Conservation (phyloP, 2,113 vertebrate genomes). For the Eudorcas thomsonii region DNA sequence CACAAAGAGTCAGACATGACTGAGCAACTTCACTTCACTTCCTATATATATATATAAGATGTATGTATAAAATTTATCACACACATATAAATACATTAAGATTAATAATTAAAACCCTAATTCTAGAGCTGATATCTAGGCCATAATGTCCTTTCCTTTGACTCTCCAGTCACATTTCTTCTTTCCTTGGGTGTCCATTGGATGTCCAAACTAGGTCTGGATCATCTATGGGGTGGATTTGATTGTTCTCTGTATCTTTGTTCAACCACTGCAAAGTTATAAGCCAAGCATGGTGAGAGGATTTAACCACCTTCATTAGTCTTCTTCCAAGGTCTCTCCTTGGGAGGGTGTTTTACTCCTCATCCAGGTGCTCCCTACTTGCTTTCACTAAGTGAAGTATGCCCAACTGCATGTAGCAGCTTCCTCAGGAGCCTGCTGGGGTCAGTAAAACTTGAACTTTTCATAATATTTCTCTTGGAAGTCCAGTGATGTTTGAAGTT, state of each 20-base stretch:
- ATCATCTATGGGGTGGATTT: not conserved
- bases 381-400: not conserved
- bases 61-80: not conserved
- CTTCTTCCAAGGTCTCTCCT: not conserved
- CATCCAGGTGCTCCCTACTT: fast-evolving
- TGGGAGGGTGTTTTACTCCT: not conserved
- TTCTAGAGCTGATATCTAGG: not conserved
- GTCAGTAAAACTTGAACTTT: not conserved
- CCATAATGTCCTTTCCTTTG: not conserved
- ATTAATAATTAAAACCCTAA: not conserved
- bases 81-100: not conserved
- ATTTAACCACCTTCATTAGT: not conserved
- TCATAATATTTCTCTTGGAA: not conserved
- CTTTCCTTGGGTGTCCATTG: not conserved
- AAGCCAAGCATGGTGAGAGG: not conserved
- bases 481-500: not conserved
- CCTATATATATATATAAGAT: not conserved
- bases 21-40: not conserved
- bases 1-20: not conserved
- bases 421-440: not conserved
- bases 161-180: no score
- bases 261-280: not conserved
- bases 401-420: not conserved
- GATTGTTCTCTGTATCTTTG: not conserved
- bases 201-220: not conserved